Base-by-base conservation (phyloP, 23 tunicate genomes). In the Halocynthia aurantium region DNA sequence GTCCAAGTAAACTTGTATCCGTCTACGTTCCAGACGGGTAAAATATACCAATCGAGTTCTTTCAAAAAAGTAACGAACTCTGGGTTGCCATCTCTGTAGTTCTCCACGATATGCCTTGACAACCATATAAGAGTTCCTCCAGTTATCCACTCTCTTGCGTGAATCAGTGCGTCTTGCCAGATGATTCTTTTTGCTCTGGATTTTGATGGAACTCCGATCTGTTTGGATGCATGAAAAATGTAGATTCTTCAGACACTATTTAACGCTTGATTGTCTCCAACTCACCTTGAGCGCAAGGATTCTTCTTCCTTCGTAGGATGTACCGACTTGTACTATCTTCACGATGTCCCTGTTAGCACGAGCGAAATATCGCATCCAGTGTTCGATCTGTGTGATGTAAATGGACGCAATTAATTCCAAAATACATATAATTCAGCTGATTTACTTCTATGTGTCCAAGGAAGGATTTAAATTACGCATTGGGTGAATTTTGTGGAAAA, bases 11-110 rank as follows among this genome's bases (percentile, higher is more conserved):
- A 73, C 10, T 62, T 74, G 75, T 89, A 89, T 6, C 96, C 96
- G 69, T 89, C 96, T 56, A 89, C 88, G 69, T 89, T 89, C 96
- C 96, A 89, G 8, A 89, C 85, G 6, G 96, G 96, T 13, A 89
- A 68, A n/a, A 89, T 40, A 31, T 73, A 73, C 81, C 87, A 89
- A 53, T 89, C 88, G 49, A 89, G 17, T 9, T 76, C 75, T 7
- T 60, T 9, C 7, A 89, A 52, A 40, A 81, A 80, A 21, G 79
- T 17, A 60, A 44, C 58, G n/a, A 84, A 62, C 20, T 74, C 79
- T 20, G 96, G 60, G 13, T 84, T 78, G n/a, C 66, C 78, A 6
- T 69, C 20, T 19, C 85, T 54, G 61, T 84, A 89, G 9, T 75
- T 85, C 53, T 61, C 55, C 7, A 89, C 88, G 67, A 89, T 18